phyloP scores from a whole-genome alignment of 1,140 invertebrate species.

The Anastatus disparis region DNA sequence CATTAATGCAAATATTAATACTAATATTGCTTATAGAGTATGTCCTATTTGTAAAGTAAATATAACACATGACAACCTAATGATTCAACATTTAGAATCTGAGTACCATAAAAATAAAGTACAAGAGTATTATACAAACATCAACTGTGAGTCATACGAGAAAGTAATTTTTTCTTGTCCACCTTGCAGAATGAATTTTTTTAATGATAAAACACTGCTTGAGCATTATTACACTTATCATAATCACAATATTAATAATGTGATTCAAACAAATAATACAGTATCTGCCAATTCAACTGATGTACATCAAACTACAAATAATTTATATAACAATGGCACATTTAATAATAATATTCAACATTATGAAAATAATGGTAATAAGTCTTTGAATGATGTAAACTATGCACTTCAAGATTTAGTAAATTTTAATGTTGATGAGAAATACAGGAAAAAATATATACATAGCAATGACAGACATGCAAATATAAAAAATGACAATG shows the following conservation, averaged over 20 bases:
- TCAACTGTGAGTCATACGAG: slow-evolving; percentile 1
- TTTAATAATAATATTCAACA: neutral
- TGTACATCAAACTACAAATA: neutral
- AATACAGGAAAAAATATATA: neutral
- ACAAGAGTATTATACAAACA: slow-evolving; percentile 12
- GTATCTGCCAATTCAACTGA: neutral
- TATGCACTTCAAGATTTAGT: neutral
- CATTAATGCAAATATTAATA: no score
- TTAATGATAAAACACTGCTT: slow-evolving; percentile 21
- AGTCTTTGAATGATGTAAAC: neutral
- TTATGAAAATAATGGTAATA: no score
- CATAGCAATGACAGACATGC: neutral
- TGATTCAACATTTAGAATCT: slow-evolving; percentile 29
- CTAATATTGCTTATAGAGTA: neutral
- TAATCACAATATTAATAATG: neutral
- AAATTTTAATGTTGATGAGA: neutral
- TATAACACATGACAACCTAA: slow-evolving; percentile 13
- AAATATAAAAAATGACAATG: slow-evolving; percentile 4
- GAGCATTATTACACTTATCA: slow-evolving; percentile 16
- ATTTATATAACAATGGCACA: neutral
- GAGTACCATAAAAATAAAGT: slow-evolving; percentile 16
- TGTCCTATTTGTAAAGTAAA: slow-evolving; percentile 26
- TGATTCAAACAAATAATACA: slow-evolving; percentile 14
- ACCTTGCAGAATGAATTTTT: slow-evolving; percentile 16
- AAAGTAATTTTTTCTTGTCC: slow-evolving; percentile 29